Evolutionary conservation across 2,888 invertebrate species (phyloP).

Genomic region (Mythimna ferrago): DNA sequence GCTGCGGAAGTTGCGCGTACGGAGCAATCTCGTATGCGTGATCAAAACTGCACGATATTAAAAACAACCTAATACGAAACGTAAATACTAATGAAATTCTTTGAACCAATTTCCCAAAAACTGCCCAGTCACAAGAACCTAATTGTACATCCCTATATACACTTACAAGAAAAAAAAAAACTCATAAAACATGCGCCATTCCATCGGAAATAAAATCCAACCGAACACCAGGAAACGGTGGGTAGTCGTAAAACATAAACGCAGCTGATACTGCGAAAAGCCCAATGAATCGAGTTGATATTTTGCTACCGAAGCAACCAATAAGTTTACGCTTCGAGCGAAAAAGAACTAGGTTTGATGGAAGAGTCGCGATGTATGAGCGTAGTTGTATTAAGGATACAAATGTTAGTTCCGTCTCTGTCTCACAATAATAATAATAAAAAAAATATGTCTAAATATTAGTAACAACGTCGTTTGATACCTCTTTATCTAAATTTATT

Average conservation of each 20-base stretch:
- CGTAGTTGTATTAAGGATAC: neutral
- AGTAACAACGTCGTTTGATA: too few relatives aligned
- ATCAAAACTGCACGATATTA: too few relatives aligned
- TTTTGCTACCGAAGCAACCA: slow-evolving; percentile 70
- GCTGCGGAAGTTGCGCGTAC: too few relatives aligned
- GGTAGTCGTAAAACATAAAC: slow-evolving; percentile 62
- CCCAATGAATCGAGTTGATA: slow-evolving; percentile 69
- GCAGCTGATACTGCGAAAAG: slow-evolving; percentile 65
- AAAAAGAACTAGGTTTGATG: slow-evolving; percentile 33
- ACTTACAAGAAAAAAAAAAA: slow-evolving; percentile 35
- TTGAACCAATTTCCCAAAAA: too few relatives aligned
- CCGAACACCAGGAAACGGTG: slow-evolving; percentile 56
- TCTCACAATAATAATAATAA: too few relatives aligned
- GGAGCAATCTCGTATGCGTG: too few relatives aligned
- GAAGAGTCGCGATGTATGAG: slow-evolving; percentile 33
- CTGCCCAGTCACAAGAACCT: neutral
- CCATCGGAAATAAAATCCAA: slow-evolving; percentile 52
- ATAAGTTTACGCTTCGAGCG: slow-evolving; percentile 65
- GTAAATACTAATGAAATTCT: too few relatives aligned
- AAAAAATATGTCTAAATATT: too few relatives aligned
- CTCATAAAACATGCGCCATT: slow-evolving; percentile 46
- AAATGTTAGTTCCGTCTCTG: too few relatives aligned
- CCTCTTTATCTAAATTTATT: too few relatives aligned
- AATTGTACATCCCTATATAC: slow-evolving; percentile 1
- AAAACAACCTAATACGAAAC: too few relatives aligned